phyloP scores from a whole-genome alignment of 2,797 vertebrate genomes.

The Premnoplex brunnescens region DNA sequence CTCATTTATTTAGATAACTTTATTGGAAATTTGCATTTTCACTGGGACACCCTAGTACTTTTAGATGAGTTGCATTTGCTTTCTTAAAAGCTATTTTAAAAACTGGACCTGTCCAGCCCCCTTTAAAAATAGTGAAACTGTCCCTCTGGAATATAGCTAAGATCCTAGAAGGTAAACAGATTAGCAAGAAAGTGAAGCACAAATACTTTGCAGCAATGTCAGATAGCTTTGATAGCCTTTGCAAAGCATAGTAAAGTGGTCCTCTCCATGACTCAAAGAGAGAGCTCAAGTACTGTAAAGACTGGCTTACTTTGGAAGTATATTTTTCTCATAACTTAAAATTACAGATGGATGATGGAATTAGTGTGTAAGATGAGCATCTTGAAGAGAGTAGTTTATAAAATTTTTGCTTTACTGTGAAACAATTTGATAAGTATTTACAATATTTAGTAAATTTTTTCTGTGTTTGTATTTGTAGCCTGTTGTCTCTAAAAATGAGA shows the following conservation, averaged over 20 bases:
- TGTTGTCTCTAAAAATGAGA: neutral
- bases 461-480: neutral
- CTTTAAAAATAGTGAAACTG: neutral
- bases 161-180: neutral
- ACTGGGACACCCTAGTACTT: slow-evolving; percentile 30
- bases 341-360: neutral
- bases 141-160: neutral
- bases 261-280: neutral
- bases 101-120: neutral
- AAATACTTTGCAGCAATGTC: neutral
- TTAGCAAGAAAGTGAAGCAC: neutral
- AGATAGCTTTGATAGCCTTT: neutral
- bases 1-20: slow-evolving; percentile 50
- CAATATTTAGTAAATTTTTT: neutral
- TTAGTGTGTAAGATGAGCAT: neutral
- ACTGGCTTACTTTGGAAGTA: neutral
- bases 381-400: neutral
- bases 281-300: neutral
- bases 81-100: slow-evolving; percentile 25
- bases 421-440: neutral
- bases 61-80: slow-evolving; percentile 28
- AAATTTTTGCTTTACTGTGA: neutral
- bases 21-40: slow-evolving; percentile 66
- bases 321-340: neutral
- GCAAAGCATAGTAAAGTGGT: neutral